Conservation (phyloP, 2,797 vertebrate species). For the Gobio occitaniae region DNA sequence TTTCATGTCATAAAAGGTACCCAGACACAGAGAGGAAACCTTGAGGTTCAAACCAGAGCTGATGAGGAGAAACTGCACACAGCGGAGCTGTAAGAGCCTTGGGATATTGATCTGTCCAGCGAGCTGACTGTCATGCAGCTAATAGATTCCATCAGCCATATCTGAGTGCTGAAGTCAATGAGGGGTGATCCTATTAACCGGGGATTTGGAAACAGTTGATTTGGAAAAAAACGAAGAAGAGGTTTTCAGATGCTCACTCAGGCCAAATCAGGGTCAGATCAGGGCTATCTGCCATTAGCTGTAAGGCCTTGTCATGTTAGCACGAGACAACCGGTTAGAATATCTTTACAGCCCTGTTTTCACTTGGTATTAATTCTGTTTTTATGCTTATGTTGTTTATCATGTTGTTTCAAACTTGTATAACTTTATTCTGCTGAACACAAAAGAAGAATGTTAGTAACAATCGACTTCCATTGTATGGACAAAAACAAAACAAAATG, state of each 20-base stretch:
- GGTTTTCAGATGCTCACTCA: constrained; percentile 17
- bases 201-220: constrained; percentile 83
- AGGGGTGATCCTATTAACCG: constrained; percentile 82
- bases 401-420: not conserved
- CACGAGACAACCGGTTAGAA: not conserved
- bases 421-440: not conserved
- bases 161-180: constrained; percentile 78
- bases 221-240: constrained; percentile 53
- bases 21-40: constrained; percentile 6
- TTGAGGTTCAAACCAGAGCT: constrained; percentile 70
- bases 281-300: not conserved
- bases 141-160: constrained; percentile 82
- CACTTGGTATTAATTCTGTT: not conserved
- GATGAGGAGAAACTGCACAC: constrained; percentile 76
- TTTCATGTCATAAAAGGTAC: constrained; percentile 34
- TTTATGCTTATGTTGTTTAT: not conserved
- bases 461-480: not conserved
- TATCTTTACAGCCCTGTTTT: not conserved
- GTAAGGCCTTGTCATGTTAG: not conserved
- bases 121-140: constrained; percentile 81
- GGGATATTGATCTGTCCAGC: constrained; percentile 77
- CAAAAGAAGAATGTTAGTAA: not conserved
- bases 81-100: constrained; percentile 73
- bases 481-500: not conserved
- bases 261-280: constrained; percentile 23